Base-by-base conservation (phyloP, 1,140 invertebrate species). In the Hycleus phaleratus region DNA sequence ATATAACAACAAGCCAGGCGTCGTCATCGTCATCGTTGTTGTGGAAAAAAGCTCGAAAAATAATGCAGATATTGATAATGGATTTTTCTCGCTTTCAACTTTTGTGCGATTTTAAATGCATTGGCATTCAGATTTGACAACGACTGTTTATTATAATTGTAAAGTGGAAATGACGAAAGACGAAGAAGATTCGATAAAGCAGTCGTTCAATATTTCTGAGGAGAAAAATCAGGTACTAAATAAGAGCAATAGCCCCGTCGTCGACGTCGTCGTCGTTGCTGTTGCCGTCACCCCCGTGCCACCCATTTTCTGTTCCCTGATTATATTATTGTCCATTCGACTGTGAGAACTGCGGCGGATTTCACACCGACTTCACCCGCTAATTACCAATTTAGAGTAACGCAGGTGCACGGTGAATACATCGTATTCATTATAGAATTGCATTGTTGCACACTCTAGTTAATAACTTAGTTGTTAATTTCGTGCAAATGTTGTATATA, bases 301-400 rank as follows among this genome's bases (percentile, higher is more conserved):
- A 7, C 32, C 32, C 32, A 32, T 32, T 32, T 32, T 32, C 47
- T 42, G 40, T 44, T 32, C 42, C 42, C 58, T 63, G 66, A 68
- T 70, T 70, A 70, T 64, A 67, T 67, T 67, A 68, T 70, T 70
- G 67, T 69, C 63, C 68, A 58, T 61, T 68, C 60, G 64, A 57
- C 65, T 70, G 70, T 68, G 67, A 65, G 62, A 63, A 65, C 60
- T 70, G 67, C 67, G 67, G 67, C 67, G 60, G 64, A 71, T 71
- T 71, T 71, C 70, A 71, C 70, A 71, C 70, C 70, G 65, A 67
- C 64, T 71, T 68, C 70, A 69, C 70, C 61, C 68, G 68, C 70
- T 71, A 71, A 71, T 71, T 71, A 70, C 64, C 70, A 71, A 71
- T 71, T 71, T 71, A 67, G 68, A 68, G 60, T 66, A 62, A 61